A percentile compares a stretch with the other conserved stretches of the same genome.
Conservation (phyloP, 2,797 vertebrate species). For the Coluber constrictor region DNA sequence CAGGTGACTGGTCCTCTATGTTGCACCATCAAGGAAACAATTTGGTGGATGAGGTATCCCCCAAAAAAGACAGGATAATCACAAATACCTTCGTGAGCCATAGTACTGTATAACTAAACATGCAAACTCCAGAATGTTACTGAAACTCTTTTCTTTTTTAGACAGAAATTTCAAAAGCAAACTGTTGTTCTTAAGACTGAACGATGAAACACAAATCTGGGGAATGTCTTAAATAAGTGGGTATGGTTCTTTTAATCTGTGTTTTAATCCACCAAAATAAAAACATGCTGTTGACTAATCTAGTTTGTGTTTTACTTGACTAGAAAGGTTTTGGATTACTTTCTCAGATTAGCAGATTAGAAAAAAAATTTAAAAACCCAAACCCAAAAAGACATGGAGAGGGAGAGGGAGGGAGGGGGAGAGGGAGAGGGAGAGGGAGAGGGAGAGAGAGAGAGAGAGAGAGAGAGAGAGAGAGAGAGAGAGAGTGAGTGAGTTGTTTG, state of each 20-base stretch:
- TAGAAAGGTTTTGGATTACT: background rate
- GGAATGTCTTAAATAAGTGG: background rate
- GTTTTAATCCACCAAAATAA: background rate
- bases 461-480: no score
- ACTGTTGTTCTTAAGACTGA: background rate
- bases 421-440: no score
- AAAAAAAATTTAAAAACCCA: background rate
- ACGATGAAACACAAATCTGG: background rate
- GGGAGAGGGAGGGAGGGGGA: no score
- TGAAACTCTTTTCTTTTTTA: background rate
- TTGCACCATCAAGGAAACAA: background rate
- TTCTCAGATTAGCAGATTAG: background rate
- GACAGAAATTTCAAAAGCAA: background rate
- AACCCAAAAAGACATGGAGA: background rate
- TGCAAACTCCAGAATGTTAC: background rate
- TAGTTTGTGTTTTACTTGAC: background rate
- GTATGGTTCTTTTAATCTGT: background rate
- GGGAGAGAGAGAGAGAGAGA: background rate
- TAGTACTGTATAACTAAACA: background rate
- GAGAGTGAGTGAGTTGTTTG: background rate
- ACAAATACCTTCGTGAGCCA: background rate
- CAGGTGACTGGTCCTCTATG: background rate
- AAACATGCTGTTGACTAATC: background rate
- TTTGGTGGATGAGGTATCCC: background rate
- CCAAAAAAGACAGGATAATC: background rate